Percentiles rank a stretch among this genome's conserved stretches.
Evolutionary conservation across 1,140 invertebrate species (phyloP).

Genomic region (Lanistes nyassanus): DNA sequence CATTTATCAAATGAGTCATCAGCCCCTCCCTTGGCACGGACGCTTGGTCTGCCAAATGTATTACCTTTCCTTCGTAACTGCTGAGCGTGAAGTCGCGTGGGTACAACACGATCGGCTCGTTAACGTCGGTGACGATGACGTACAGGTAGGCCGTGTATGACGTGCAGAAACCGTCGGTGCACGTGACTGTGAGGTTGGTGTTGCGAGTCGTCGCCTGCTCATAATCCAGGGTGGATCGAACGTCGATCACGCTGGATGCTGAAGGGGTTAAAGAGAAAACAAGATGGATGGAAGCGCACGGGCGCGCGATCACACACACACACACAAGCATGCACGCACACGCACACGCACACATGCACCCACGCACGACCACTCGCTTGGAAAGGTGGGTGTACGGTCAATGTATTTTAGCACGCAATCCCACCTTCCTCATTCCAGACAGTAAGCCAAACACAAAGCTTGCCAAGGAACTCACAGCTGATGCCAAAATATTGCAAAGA

Average conservation of each 20-base stretch:
- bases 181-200: constrained; percentile 36
- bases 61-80: constrained; percentile 26
- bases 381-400: no score
- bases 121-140: constrained; percentile 33
- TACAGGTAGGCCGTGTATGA: constrained; percentile 26
- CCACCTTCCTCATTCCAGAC: no score
- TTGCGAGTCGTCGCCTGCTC: constrained; percentile 27
- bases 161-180: constrained; percentile 29
- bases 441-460: no score
- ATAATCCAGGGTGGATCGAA: constrained; percentile 30
- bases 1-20: no score
- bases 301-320: background rate
- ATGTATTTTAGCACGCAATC: no score
- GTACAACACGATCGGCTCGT: constrained; percentile 33
- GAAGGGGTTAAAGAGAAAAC: background rate
- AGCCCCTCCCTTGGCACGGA: background rate
- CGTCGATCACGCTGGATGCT: background rate
- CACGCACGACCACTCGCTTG: background rate
- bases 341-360: background rate
- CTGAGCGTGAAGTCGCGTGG: constrained; percentile 27
- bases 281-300: background rate
- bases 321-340: constrained; percentile 4
- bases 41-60: constrained; percentile 3
- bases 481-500: constrained; percentile 25
- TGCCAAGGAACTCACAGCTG: constrained; percentile 26